Evolutionary conservation across 2,113 vertebrate genomes (phyloP).

Genomic region (Cephalopholis sonnerati): DNA sequence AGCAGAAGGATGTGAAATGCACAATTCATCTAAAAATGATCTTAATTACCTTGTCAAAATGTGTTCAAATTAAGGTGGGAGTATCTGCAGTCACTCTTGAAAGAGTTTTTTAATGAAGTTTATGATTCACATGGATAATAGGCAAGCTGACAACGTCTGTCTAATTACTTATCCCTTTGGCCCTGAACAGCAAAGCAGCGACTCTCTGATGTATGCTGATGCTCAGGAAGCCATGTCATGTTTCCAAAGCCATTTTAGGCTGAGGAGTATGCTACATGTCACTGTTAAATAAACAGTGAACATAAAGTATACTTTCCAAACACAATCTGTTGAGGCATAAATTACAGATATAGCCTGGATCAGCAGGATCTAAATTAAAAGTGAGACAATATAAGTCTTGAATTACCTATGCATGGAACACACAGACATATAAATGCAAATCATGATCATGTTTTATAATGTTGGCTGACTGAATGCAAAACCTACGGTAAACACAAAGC

Average conservation of each 20-base stretch:
- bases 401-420: slow-evolving; percentile 45
- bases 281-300: slow-evolving; percentile 23
- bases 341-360: slow-evolving; percentile 38
- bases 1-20: slow-evolving; percentile 24
- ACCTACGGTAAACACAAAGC: slow-evolving; percentile 16
- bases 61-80: slow-evolving; percentile 53
- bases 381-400: slow-evolving; percentile 22
- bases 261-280: slow-evolving; percentile 13
- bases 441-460: slow-evolving; percentile 44
- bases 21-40: slow-evolving; percentile 24
- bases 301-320: slow-evolving; percentile 33
- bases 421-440: slow-evolving; percentile 51
- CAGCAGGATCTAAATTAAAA: slow-evolving; percentile 19
- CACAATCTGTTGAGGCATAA: slow-evolving; percentile 43
- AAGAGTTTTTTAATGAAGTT: slow-evolving; percentile 64
- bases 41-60: slow-evolving; percentile 66
- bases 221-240: slow-evolving; percentile 44
- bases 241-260: slow-evolving; percentile 40
- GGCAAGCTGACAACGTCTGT: slow-evolving; percentile 61
- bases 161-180: slow-evolving; percentile 67
- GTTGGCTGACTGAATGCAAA: slow-evolving; percentile 31
- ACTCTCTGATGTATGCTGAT: slow-evolving; percentile 33
- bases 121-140: slow-evolving; percentile 63
- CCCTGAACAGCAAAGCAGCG: slow-evolving; percentile 44
- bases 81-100: slow-evolving; percentile 55